Base-by-base conservation (phyloP, 2,113 vertebrate species). In the Ellobius talpinus region DNA sequence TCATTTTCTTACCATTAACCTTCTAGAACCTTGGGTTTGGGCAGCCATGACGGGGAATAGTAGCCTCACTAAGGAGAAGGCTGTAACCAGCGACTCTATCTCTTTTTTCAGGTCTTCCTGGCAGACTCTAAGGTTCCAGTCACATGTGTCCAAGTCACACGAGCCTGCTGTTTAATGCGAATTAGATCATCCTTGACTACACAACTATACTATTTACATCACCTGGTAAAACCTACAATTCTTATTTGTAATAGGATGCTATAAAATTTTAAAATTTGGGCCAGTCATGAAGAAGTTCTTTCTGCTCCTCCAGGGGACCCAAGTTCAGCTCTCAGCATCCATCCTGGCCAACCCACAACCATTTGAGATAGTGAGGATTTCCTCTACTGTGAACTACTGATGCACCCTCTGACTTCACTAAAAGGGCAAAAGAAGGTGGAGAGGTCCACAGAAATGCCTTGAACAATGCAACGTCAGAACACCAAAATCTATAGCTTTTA, bases 1-100 rank as follows among this genome's bases (percentile, higher is more conserved):
- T 81, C 66, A 95, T 95, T 96, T 97, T 92, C 92, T 96, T 92
- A 91, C 90, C 95, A 68, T 93, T 95, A 97, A 92, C 76, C 50
- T 85, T 50, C 85, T 66, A 70, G 76, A 63, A 93, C 84, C 79
- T 92, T 92, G 77, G 65, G 94, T 82, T 79, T 58, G 91, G 79
- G 93, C 93, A 82, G 76, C 90, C 93, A 85, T 72, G 65, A 86
- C 52, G 66, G 13, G 87, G 88, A 86, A 81, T 74, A 91, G 70
- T 50, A 58, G 29, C 42, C 63, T 21, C 45, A 81, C 58, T 66
- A 52, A 95, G 17, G 11, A 58, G 68, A 24, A 31, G 52, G 21
- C 84, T 36, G 91, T 91, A 85, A 91, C 76, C 29, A 66, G 87
- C 58, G 87, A 66, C 68, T 73, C 6, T 23, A 84, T 36, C n/a